Percentiles rank a stretch among this genome's conserved stretches.
Evolutionary conservation across 2,888 invertebrate genomes (phyloP).

Genomic region (Hymenopus coronatus): DNA sequence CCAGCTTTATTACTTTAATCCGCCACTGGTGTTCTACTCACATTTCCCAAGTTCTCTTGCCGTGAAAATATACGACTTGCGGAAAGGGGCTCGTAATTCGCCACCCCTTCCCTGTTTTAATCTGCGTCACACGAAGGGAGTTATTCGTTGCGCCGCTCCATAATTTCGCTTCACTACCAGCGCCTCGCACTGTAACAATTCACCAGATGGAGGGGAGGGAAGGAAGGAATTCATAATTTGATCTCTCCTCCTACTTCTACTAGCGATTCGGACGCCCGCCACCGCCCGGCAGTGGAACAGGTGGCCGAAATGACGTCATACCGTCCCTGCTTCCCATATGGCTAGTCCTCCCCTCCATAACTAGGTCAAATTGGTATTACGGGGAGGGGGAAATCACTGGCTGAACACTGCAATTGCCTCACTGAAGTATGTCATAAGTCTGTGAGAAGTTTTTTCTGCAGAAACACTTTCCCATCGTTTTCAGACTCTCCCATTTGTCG

Average conservation of each 20-base stretch:
- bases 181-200: background rate
- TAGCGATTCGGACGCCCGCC: background rate
- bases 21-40: background rate
- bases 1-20: background rate
- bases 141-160: background rate
- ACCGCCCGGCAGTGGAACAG: background rate
- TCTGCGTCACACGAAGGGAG: conserved; percentile 23
- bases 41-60: background rate
- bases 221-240: background rate
- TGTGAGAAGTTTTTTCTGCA: background rate
- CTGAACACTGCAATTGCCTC: background rate
- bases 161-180: background rate
- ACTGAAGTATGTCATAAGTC: background rate
- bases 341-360: background rate
- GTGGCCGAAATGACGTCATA: background rate
- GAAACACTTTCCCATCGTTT: background rate
- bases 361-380: background rate
- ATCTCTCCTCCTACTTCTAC: background rate
- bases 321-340: background rate
- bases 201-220: background rate
- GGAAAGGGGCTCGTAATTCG: conserved; percentile 24
- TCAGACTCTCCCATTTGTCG: background rate
- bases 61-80: conserved; percentile 20
- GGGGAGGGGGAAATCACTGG: background rate
- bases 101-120: conserved; percentile 22